These are phyloP conservation scores for Tetramorium alpestre DNA, from an alignment of 1,140 invertebrate species.

Conservation along the genomic window DNA sequence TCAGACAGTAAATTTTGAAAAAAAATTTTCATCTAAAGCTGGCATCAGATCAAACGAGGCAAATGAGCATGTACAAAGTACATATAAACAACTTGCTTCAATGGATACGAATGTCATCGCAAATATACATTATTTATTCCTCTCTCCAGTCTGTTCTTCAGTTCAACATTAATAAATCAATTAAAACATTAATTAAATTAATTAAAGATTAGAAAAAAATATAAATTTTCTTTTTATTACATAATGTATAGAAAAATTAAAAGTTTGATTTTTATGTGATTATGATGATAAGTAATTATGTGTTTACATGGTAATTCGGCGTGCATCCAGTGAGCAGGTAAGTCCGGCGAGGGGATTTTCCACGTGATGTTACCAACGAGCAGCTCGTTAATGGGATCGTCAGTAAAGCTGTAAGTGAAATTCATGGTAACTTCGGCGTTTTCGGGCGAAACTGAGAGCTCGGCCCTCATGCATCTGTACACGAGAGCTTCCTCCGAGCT, in stretches of 20 bases:
- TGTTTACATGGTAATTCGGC: constrained; percentile 92
- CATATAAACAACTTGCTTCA: not conserved
- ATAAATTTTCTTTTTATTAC: not conserved
- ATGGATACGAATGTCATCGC: not conserved
- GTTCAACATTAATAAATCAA: not conserved
- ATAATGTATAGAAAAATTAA: no score
- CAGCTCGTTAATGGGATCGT: constrained; percentile 92
- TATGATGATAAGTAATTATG: constrained; percentile 40
- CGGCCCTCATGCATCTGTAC: constrained; percentile 93
- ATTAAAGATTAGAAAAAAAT: not conserved
- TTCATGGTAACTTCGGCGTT: constrained; percentile 91
- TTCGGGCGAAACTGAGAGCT: constrained; percentile 88
- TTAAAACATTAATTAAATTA: not conserved
- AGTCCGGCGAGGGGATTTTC: constrained; percentile 90
- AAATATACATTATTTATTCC: not conserved
- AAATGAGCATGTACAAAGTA: not conserved
- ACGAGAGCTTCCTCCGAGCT: constrained; percentile 93
- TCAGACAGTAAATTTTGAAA: not conserved
- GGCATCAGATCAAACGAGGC: not conserved
- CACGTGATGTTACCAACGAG: constrained; percentile 94
- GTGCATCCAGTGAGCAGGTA: constrained; percentile 94
- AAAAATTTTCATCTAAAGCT: not conserved
- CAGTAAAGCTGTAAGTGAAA: constrained; percentile 93
- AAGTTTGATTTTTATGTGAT: no score
- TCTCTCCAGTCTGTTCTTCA: not conserved